Evolutionary conservation across 2,797 vertebrate species (phyloP).

Genomic region (Columba guinea): DNA sequence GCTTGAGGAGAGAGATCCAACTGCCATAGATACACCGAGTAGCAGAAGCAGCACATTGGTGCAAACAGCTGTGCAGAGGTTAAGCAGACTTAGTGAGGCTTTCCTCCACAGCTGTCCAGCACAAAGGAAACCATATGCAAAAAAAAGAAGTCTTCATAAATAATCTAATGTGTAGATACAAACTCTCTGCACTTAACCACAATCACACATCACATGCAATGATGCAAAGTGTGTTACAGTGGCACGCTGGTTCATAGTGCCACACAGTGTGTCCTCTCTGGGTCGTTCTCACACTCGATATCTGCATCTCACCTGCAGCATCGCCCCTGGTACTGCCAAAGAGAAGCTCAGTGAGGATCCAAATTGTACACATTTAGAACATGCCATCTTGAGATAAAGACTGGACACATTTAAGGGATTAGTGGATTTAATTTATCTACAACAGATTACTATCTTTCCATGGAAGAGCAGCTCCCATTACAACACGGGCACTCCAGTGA

Average conservation of each 20-base stretch:
- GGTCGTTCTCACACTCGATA: neutral
- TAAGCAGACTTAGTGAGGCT: neutral
- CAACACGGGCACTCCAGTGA: neutral
- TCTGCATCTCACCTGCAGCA: neutral
- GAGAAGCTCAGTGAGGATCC: neutral
- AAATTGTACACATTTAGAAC: neutral
- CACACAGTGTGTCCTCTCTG: accelerated
- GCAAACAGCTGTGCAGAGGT: neutral
- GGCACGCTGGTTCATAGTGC: neutral
- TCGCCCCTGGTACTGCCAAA: neutral
- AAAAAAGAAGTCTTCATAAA: neutral
- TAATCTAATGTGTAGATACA: neutral
- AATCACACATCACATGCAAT: accelerated
- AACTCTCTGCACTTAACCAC: neutral
- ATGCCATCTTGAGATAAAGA: neutral
- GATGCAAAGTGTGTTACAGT: neutral
- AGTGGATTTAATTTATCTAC: neutral
- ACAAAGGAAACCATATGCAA: neutral
- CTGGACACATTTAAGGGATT: neutral
- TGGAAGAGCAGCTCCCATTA: neutral
- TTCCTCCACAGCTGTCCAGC: neutral
- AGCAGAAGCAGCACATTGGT: neutral
- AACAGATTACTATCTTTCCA: neutral
- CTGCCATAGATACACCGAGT: accelerated
- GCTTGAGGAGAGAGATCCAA: neutral